Evolutionary conservation across 2,888 invertebrate species (phyloP), one percentile per base, ranked within the genome.

Genomic region (Tetheella fluctuosa): DNA sequence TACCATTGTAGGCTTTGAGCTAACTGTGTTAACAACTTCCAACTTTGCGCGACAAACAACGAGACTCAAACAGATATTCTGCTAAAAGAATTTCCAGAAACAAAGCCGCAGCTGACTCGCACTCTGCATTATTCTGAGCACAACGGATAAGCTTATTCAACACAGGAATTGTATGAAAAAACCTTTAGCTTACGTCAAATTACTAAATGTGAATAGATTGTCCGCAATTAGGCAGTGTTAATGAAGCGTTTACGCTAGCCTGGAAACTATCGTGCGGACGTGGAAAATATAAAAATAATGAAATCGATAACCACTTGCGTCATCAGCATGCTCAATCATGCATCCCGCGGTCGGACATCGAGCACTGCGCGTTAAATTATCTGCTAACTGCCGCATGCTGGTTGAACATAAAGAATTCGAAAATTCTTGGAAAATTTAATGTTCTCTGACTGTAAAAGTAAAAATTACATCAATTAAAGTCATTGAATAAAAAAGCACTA

Each of bases 301-400:
- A 87, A 88, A 90, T 90, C 88, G 90, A 91, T 90, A 89, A 85
- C 68, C 70, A 74, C 74, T 86, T 89, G 85, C 91, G 90, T 90
- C 90, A 91, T 83, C 71, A 71, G 72, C 67, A 68, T 83, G 82
- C 81, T 88, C 83, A 84, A 84, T 88, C 85, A 86, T 84, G 84
- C 86, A 84, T 84, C 77, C 77, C 70, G 73, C 59, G 34, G 48
- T 34, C 55, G 55, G 54, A 34, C 54, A 54, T 20, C 30, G 54
- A 25, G 30, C 25, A 17, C 54, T 28, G 28, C 28, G 54, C 37
- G 30, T 37, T 37, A 37, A 37, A 48, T 48, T 48, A 20, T 48
- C 20, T 48, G 48, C 17, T 48, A 17, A 48, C 48, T 48, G 48
- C 48, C 48, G 17, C 48, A 48, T 48, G 48, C 48, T 20, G 10